These are phyloP conservation scores for Epicampocera succincta DNA, from an alignment of 2,888 invertebrate genomes.

Conservation along the genomic window DNA sequence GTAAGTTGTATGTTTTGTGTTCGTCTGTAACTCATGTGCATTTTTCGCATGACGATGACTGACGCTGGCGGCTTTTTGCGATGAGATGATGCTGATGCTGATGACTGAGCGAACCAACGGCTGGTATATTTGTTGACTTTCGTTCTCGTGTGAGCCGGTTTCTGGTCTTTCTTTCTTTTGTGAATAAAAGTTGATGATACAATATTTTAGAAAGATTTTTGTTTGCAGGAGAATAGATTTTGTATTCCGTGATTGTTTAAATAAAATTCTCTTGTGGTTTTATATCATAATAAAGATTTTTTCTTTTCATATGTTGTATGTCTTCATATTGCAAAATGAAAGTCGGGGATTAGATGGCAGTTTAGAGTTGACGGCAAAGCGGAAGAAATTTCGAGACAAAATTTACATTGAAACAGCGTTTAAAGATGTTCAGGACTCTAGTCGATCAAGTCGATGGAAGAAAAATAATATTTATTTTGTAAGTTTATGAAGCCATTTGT, in stretches of 20 bases:
- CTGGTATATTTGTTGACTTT: constrained; percentile 54
- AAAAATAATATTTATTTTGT: too few species aligned
- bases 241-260: constrained; percentile 56
- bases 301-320: neutral
- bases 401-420: neutral
- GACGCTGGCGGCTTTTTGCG: neutral
- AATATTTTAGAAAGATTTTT: constrained; percentile 36
- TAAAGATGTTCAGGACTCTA: too few species aligned
- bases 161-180: too few species aligned
- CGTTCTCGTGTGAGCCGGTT: neutral
- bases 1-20: constrained; percentile 16
- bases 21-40: constrained; percentile 40
- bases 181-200: constrained; percentile 28
- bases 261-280: constrained; percentile 56
- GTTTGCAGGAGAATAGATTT: constrained; percentile 5
- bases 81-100: constrained; percentile 4
- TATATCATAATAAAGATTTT: neutral
- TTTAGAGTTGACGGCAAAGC: neutral
- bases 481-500: too few species aligned
- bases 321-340: neutral
- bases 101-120: constrained; percentile 17
- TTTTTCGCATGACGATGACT: constrained; percentile 12
- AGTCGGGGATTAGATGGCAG: neutral
- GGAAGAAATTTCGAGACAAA: neutral
- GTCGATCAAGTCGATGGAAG: too few species aligned